These are phyloP conservation scores for Melanostoma mellinum DNA, from an alignment of 2,888 invertebrate genomes.

Conservation along the genomic window DNA sequence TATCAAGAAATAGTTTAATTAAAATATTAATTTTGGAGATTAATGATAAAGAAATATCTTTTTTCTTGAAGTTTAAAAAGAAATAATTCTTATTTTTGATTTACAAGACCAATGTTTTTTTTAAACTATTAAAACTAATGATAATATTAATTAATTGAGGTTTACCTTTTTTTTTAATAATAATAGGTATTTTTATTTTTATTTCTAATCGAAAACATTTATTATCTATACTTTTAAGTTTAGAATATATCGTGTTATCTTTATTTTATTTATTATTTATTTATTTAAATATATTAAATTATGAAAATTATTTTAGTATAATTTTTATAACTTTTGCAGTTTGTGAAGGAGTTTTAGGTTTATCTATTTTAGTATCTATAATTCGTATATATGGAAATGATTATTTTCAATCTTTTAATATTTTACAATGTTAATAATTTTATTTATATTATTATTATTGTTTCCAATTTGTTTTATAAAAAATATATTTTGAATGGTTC, in stretches of 20 bases:
- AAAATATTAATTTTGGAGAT: conserved; percentile 89
- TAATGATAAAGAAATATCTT: conserved; percentile 84
- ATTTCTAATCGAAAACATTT: conserved; percentile 84
- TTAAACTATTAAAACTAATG: conserved; percentile 87
- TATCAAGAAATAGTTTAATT: conserved; percentile 85
- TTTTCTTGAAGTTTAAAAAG: conserved; percentile 86
- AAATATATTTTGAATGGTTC: conserved; percentile 84
- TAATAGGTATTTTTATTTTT: conserved; percentile 83
- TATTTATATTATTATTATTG: conserved; percentile 83
- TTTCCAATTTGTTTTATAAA: conserved; percentile 83
- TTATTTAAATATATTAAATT: conserved; percentile 82
- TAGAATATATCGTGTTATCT: conserved; percentile 85
- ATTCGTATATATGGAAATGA: conserved; percentile 86
- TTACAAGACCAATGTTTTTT: conserved; percentile 88
- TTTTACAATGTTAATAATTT: conserved; percentile 85
- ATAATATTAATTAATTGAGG: conserved; percentile 82
- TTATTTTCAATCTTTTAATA: conserved; percentile 85
- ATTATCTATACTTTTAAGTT: conserved; percentile 84
- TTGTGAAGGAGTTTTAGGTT: conserved; percentile 86
- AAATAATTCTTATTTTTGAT: conserved; percentile 84
- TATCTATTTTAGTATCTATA: conserved; percentile 85
- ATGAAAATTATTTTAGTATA: conserved; percentile 84
- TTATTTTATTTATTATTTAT: conserved; percentile 83
- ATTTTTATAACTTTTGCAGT: conserved; percentile 86
- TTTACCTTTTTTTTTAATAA: conserved; percentile 83